These are phyloP conservation scores for Eilema sororculum DNA, from an alignment of 2,888 invertebrate species.

Conservation along the genomic window DNA sequence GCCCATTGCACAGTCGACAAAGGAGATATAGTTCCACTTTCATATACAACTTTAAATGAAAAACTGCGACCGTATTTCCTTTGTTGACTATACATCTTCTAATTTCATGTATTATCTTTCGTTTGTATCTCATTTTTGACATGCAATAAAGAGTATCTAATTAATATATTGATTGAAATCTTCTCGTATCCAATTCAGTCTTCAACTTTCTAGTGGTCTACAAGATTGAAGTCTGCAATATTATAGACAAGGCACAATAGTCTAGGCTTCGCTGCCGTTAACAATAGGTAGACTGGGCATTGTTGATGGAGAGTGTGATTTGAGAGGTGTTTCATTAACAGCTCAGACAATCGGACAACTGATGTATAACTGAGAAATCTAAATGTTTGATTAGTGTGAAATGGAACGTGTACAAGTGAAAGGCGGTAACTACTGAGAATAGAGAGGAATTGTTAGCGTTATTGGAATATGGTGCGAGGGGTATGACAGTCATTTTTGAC, in stretches of 20 bases:
- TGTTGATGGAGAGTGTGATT: not conserved
- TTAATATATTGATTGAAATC: not conserved
- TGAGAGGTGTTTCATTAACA: slow-evolving; percentile 3
- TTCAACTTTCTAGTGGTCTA: not conserved
- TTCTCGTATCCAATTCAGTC: not conserved
- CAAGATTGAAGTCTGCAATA: not conserved
- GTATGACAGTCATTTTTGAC: not conserved
- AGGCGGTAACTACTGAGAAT: not conserved
- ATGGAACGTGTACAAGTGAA: slow-evolving; percentile 18
- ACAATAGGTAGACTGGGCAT: not conserved
- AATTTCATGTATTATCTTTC: not conserved
- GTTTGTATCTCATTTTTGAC: not conserved
- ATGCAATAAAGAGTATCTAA: not conserved
- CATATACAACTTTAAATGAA: too few relatives aligned
- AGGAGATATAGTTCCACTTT: too few relatives aligned
- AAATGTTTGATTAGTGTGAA: slow-evolving; percentile 15
- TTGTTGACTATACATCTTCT: too few relatives aligned
- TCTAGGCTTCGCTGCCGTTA: not conserved
- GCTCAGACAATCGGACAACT: slow-evolving; percentile 4
- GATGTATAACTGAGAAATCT: not conserved
- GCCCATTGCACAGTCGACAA: too few relatives aligned
- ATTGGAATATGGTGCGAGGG: not conserved
- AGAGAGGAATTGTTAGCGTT: not conserved
- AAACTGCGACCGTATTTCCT: too few relatives aligned
- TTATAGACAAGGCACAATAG: not conserved